phyloP scores from a whole-genome alignment of 2,888 invertebrate species.

The Elysia crispata region DNA sequence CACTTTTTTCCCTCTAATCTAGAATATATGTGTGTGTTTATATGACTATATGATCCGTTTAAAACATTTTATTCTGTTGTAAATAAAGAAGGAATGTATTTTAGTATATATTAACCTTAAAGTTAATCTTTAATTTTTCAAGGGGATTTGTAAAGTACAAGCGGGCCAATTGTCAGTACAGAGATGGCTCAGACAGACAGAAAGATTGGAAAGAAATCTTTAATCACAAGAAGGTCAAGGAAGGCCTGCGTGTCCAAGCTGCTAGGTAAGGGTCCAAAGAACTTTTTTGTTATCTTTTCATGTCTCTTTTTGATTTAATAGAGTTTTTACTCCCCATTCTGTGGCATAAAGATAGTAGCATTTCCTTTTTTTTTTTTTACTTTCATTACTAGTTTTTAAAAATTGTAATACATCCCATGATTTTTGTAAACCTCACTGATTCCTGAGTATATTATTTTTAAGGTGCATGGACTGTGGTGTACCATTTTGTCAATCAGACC shows the following conservation, averaged over 20 bases:
- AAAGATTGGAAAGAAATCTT: conserved; percentile 99
- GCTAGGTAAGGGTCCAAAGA: conserved; percentile 62
- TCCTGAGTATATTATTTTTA: conserved; percentile 12
- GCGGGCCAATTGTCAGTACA: conserved; percentile 90
- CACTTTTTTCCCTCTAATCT: no score
- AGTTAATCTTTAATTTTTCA: conserved; percentile 46
- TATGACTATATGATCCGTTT: no score
- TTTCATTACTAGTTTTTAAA: no score
- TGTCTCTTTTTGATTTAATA: neutral
- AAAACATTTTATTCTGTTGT: no score
- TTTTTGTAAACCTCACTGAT: no score
- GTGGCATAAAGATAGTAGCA: no score
- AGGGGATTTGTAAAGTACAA: conserved; percentile 98
- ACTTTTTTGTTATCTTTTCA: neutral
- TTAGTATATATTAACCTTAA: no score
- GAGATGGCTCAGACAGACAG: conserved; percentile 89
- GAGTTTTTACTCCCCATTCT: neutral
- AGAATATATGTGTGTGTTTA: no score
- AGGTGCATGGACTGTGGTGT: conserved; percentile 99
- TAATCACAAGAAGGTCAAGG: conserved; percentile 88
- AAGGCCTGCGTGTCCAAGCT: conserved; percentile 82
- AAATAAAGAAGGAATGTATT: no score
- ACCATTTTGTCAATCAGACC: conserved; percentile 96
- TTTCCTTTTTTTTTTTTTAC: no score
- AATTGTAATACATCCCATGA: no score